These are phyloP conservation scores for Manduca sexta DNA, from an alignment of 1,140 invertebrate species.

Conservation along the genomic window DNA sequence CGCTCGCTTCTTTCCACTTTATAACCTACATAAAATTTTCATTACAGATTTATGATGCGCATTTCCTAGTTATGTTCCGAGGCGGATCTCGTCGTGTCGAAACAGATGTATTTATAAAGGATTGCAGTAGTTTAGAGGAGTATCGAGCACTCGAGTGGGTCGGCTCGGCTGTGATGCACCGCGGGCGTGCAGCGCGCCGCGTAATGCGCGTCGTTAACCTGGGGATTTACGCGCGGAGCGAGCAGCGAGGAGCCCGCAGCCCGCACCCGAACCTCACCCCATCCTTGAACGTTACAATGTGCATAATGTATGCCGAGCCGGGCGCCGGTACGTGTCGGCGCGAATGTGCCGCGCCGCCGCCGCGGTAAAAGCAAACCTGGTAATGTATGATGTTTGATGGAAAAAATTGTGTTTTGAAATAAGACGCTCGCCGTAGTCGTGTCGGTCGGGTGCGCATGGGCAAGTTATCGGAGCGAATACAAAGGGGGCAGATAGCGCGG, in stretches of 20 bases:
- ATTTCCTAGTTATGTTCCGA: slow-evolving; percentile 18
- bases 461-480: slow-evolving; percentile 72
- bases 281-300: background rate
- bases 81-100: slow-evolving; percentile 14
- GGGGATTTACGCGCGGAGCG: slow-evolving; percentile 42
- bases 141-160: slow-evolving; percentile 24
- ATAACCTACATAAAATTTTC: slow-evolving; percentile 36
- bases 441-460: slow-evolving; percentile 69
- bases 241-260: background rate
- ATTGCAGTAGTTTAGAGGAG: slow-evolving; percentile 24
- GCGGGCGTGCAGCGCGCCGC: slow-evolving; percentile 36
- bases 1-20: slow-evolving; percentile 35
- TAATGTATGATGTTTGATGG: slow-evolving; percentile 46
- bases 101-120: slow-evolving; percentile 8
- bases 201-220: slow-evolving; percentile 52
- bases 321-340: slow-evolving; percentile 40
- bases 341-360: slow-evolving; percentile 19
- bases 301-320: background rate
- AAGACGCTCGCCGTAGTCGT: slow-evolving; percentile 61
- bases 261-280: slow-evolving; percentile 44
- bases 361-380: slow-evolving; percentile 33
- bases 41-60: slow-evolving; percentile 10
- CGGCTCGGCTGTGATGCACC: slow-evolving; percentile 33
- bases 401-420: slow-evolving; percentile 63
- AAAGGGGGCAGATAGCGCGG: slow-evolving; percentile 69